Percentiles rank a stretch among this genome's conserved stretches.
These are phyloP conservation scores for Cotesia glomerata DNA, from an alignment of 1,140 invertebrate genomes.

Conservation along the genomic window DNA sequence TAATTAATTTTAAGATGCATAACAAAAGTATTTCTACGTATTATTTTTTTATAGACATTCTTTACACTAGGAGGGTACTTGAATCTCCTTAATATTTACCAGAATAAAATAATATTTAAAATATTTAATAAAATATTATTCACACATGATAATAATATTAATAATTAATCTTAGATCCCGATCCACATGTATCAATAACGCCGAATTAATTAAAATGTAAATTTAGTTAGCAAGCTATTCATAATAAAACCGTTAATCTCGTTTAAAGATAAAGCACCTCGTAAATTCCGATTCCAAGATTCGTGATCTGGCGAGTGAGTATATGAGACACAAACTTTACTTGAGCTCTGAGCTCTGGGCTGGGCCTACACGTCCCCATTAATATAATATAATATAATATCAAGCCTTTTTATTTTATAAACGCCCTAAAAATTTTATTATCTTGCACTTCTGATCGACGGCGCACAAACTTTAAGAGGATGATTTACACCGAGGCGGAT, in stretches of 20 bases:
- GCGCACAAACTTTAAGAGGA: background rate
- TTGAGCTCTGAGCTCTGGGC: no score
- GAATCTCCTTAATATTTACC: no score
- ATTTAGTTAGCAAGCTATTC: background rate
- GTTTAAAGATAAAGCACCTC: slow-evolving; percentile 9
- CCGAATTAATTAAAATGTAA: slow-evolving; percentile 12
- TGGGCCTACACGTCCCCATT: background rate
- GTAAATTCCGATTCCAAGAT: slow-evolving; percentile 4
- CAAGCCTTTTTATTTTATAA: background rate
- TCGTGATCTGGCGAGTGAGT: background rate
- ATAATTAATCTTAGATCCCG: no score
- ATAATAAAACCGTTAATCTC: slow-evolving; percentile 9
- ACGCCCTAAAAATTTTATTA: slow-evolving; percentile 1
- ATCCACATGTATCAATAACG: background rate
- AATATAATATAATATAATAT: background rate
- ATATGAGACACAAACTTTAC: background rate
- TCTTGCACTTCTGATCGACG: background rate
- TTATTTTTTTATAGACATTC: no score
- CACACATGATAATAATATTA: no score
- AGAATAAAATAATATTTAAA: no score
- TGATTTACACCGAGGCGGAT: slow-evolving; percentile 23
- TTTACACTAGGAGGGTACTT: no score
- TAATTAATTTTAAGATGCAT: no score
- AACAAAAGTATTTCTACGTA: no score
- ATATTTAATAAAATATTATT: no score